Evolutionary conservation across 2,797 vertebrate genomes (phyloP), one percentile per base, ranked within the genome.

Genomic region (Caiman crocodilus): DNA sequence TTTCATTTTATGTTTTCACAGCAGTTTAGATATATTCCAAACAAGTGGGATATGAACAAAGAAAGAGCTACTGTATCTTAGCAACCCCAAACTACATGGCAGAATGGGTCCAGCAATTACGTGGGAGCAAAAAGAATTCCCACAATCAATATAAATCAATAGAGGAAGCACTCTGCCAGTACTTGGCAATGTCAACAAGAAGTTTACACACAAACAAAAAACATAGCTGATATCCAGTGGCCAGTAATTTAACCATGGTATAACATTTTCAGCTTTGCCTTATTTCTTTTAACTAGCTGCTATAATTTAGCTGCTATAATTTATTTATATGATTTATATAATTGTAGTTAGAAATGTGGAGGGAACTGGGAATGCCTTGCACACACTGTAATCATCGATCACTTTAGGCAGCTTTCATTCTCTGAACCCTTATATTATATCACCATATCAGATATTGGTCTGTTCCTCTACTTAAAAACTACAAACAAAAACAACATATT

Each of bases 351-450:
- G 21, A 30, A 71, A 42, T 2, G 74, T 65, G 83, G 16, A 59
- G 2, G 2, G 14, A 42, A 78, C 5, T 71, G 84, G 30, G 28
- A 61, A 11, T 56, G 6, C 7, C 73, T 63, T 14, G 4, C 21
- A 78, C 4, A 61, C 64, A 23, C 0, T 3, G 2, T 7, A 56
- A 32, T 59, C 78, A 42, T 23, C 3, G 28, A 42, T 74, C 0
- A 3, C 35, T 93, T 91, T 65, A 79, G 1, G 73, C 23, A 50
- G 0, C 14, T 87, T 82, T 71, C 0, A 83, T 61, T 50, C 16
- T 55, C n/a, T 77, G 74, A 82, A 18, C 0, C 35, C 71, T 30
- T 79, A 56, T 55, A 60, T 73, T 90, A 4, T 58, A 28, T 18
- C 5, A 12, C 1, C 2, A 3, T 0, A 4, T 76, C 42, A 50